Conservation (phyloP, 2,797 vertebrate species). For the Tragelaphus oryx region DNA sequence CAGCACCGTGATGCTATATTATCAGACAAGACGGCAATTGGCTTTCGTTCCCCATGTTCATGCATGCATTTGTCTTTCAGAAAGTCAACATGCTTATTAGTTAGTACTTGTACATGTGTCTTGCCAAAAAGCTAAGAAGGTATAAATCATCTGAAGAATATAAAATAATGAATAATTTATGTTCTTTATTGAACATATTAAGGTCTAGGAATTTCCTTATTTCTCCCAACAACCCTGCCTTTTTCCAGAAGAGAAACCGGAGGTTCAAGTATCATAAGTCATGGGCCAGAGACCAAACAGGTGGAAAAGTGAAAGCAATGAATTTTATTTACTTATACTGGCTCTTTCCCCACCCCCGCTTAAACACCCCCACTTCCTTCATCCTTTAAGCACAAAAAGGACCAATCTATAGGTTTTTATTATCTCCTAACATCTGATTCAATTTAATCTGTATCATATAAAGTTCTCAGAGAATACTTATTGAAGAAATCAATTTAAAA, state of each 20-base stretch:
- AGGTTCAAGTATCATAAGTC: not conserved
- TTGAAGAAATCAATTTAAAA: not conserved
- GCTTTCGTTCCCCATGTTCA: not conserved
- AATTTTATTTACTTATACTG: not conserved
- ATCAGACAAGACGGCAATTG: not conserved
- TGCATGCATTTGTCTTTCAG: not conserved
- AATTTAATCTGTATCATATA: not conserved
- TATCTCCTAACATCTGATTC: slow-evolving; percentile 29
- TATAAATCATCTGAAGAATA: not conserved
- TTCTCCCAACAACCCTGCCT: not conserved
- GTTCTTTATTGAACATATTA: not conserved
- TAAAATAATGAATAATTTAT: not conserved
- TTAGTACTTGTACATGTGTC: not conserved
- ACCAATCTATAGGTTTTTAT: not conserved
- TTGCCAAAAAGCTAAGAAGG: slow-evolving; percentile 22
- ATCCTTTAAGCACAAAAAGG: not conserved
- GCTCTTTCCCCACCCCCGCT: not conserved
- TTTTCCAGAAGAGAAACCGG: not conserved
- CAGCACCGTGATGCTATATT: not conserved
- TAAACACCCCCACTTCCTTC: not conserved
- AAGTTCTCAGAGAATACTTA: slow-evolving; percentile 10
- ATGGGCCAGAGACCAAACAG: not conserved
- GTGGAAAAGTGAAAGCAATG: not conserved
- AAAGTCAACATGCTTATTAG: slow-evolving; percentile 10
- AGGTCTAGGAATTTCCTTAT: not conserved